Conservation (phyloP, 2,888 invertebrate genomes). For the Megastigmus dorsalis region DNA sequence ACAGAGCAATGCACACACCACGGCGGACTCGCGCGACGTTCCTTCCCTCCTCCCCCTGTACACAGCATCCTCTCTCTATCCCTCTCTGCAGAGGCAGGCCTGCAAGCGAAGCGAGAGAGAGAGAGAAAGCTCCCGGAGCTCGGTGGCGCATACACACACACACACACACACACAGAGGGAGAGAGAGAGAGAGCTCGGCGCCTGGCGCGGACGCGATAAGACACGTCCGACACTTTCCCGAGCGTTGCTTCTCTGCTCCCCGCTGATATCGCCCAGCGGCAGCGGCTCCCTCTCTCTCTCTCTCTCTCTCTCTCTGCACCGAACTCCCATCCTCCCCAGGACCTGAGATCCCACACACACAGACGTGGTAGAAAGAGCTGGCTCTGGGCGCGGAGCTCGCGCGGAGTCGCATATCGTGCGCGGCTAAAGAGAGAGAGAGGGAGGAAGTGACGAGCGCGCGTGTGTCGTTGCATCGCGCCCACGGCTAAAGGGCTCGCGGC, state of each 20-base stretch:
- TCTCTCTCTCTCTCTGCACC: too few species aligned
- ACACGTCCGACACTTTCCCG: constrained; percentile 73
- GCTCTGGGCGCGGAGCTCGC: too few species aligned
- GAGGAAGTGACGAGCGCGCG: background rate
- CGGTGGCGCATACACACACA: too few species aligned
- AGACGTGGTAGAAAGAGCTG: too few species aligned
- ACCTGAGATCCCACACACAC: too few species aligned
- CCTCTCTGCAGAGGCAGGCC: too few species aligned
- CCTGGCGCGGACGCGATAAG: constrained; percentile 73
- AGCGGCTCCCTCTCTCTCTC: background rate
- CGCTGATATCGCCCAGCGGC: constrained; percentile 68
- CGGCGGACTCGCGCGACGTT: background rate
- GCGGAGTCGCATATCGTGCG: too few species aligned
- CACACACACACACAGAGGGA: too few species aligned
- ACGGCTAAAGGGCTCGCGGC: background rate
- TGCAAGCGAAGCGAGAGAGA: too few species aligned
- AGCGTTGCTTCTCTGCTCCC: constrained; percentile 66
- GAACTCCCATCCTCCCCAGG: too few species aligned
- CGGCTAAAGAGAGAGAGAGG: constrained; percentile 5
- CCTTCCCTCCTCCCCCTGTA: background rate
- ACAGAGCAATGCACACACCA: too few species aligned
- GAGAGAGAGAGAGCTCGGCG: constrained; percentile 55
- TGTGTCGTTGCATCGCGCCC: too few species aligned
- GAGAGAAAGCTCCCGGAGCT: background rate
- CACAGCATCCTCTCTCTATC: background rate